A percentile compares a stretch with the other conserved stretches of the same genome.
These are phyloP conservation scores for Morelia viridis DNA, from an alignment of 2,797 vertebrate genomes.

Conservation along the genomic window DNA sequence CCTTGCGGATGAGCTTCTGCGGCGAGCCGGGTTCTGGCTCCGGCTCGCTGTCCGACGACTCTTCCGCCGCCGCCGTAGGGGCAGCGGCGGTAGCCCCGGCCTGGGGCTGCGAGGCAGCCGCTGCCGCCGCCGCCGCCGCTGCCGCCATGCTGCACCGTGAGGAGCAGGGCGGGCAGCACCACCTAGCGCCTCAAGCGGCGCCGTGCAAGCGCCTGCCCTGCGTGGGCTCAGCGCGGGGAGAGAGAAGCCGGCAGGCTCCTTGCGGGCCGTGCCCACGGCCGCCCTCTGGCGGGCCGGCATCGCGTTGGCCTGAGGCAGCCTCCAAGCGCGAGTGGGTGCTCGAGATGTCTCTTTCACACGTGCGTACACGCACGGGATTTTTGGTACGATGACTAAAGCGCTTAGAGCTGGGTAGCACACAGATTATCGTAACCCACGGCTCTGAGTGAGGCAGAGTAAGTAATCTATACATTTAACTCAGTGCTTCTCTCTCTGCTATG, in stretches of 20 bases:
- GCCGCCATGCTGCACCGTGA: conserved; percentile 66
- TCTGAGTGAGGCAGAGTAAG: no score
- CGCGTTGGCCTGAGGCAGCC: background rate
- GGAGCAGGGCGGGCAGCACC: conserved; percentile 68
- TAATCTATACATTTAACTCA: background rate
- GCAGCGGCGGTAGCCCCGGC: conserved; percentile 70
- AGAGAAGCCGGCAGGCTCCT: no score
- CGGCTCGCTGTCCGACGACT: conserved; percentile 95
- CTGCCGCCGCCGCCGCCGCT: conserved; percentile 76
- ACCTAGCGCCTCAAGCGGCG: conserved; percentile 55
- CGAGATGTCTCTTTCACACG: no score
- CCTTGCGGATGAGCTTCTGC: conserved; percentile 93
- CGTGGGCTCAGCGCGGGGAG: background rate
- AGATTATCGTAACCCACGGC: background rate
- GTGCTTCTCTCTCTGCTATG: background rate
- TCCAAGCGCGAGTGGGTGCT: background rate
- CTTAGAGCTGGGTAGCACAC: background rate
- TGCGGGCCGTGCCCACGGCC: background rate
- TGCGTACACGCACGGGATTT: no score
- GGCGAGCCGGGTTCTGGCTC: conserved; percentile 90
- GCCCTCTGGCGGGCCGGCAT: background rate
- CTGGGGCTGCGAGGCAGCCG: conserved; percentile 56
- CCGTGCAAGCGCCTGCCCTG: conserved; percentile 33
- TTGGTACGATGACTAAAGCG: no score
- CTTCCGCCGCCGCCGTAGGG: conserved; percentile 79